Percentiles rank a stretch among this genome's conserved stretches.
These are phyloP conservation scores for Myzus persicae DNA, from an alignment of 1,140 invertebrate species.

Conservation along the genomic window DNA sequence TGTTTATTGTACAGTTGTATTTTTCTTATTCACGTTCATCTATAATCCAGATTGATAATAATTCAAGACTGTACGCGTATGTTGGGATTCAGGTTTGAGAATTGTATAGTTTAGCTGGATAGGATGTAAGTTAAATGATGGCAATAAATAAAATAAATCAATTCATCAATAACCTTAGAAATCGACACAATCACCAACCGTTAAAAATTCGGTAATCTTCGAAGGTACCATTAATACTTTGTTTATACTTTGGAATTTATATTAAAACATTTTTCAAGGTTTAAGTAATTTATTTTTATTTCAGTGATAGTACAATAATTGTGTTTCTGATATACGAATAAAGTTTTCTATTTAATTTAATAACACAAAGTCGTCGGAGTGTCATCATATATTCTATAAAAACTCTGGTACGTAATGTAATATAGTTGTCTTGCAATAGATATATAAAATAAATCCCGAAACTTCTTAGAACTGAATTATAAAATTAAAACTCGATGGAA, in stretches of 20 bases:
- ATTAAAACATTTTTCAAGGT: not conserved
- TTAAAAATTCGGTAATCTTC: not conserved
- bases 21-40: not conserved
- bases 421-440: not conserved
- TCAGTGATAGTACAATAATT: not conserved
- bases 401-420: not conserved
- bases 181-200: not conserved
- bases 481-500: not conserved
- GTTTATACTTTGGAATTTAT: not conserved
- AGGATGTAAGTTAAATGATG: not conserved
- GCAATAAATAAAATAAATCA: not conserved
- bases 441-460: not conserved
- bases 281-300: not conserved
- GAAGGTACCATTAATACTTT: not conserved
- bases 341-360: conserved; percentile 23
- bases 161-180: not conserved
- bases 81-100: not conserved
- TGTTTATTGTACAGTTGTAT: not conserved
- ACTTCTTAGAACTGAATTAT: not conserved
- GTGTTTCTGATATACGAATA: not conserved
- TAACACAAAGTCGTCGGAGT: not conserved
- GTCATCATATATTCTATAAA: conserved; percentile 4
- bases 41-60: not conserved
- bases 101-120: not conserved
- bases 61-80: not conserved